A percentile compares a stretch with the other conserved stretches of the same genome.
Conservation (phyloP, 2,888 invertebrate genomes). For the Pammene fasciana region DNA sequence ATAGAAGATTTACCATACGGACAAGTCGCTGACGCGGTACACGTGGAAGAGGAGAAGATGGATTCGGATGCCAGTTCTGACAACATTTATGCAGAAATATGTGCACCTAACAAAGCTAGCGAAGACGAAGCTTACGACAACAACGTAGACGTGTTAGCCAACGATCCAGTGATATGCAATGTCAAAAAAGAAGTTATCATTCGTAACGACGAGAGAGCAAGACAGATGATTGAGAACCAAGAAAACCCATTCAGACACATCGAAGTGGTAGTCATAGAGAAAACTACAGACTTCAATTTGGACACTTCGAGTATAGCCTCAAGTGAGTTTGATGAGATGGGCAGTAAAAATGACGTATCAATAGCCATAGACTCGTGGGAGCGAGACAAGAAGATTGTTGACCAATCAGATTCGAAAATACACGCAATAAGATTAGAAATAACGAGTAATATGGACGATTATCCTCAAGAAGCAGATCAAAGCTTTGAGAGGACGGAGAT, state of each 20-base stretch:
- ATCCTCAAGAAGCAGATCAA: constrained; percentile 60
- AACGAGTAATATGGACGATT: constrained; percentile 77
- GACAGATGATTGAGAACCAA: constrained; percentile 75
- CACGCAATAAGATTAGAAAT: constrained; percentile 81
- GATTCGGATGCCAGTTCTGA: constrained; percentile 80
- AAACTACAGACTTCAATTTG: constrained; percentile 77
- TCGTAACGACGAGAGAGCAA: constrained; percentile 75
- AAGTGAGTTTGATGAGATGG: constrained; percentile 72
- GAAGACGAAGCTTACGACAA: constrained; percentile 76
- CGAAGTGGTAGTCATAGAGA: constrained; percentile 81
- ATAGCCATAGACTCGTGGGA: constrained; percentile 78
- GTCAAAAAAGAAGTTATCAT: constrained; percentile 79
- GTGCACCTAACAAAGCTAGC: constrained; percentile 70
- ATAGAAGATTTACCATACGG: constrained; percentile 88
- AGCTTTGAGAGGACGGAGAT: constrained; percentile 67
- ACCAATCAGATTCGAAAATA: constrained; percentile 66
- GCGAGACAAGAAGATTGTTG: constrained; percentile 60
- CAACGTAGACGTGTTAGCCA: constrained; percentile 74
- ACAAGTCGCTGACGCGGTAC: constrained; percentile 86
- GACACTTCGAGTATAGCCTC: constrained; percentile 76
- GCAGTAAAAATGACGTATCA: constrained; percentile 74
- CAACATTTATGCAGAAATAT: constrained; percentile 89
- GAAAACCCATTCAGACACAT: constrained; percentile 80
- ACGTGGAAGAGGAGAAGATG: constrained; percentile 71
- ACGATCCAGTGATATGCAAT: constrained; percentile 78